Evolutionary conservation across 2,797 vertebrate genomes (phyloP), one percentile per base, ranked within the genome.

Genomic region (Psittacula echo): DNA sequence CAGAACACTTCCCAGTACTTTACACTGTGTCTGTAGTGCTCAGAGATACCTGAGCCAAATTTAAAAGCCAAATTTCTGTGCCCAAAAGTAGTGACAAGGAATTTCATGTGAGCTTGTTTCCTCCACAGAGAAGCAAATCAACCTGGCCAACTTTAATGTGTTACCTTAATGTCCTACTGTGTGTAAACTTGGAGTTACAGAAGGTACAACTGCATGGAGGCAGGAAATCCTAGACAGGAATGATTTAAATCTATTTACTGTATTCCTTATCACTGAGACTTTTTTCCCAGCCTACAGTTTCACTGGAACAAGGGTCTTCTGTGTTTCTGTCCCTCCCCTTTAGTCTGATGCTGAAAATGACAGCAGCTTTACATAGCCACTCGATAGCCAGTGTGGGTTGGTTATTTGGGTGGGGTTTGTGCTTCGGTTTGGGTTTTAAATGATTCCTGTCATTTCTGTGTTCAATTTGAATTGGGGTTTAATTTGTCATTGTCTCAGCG

Each of bases 151-250:
- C 50, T 29, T 20, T 4, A 18, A 5, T 3, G 11, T 16, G 29
- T 44, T 47, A 26, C 47, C 47, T 44, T n/a, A 9, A 29, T 0
- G 3, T 41, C 24, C 37, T 14, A 9, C 74, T 1, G 0, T 11
- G 34, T 16, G 26, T 37, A 62, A 90, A 68, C 61, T 11, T 45
- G 61, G 12, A 39, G 72, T 19, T 64, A 13, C 21, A 4, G 24
- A 29, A 51, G 29, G 37, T 32, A 45, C 12, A 29, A 10, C n/a
- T 24, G 50, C 6, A 20, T 8, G 44, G 67, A 73, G 67, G 62
- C 50, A 87, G 73, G 44, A 42, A 73, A 47, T n/a, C 62, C 48
- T 10, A 21, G 42, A 8, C 47, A 45, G 47, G 42, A 51, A 12
- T 19, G 30, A 42, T 11, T 74, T 45, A 68, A 4, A 42, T 16